phyloP scores from a whole-genome alignment of 1,140 invertebrate species.

The Drosophila arizonae region DNA sequence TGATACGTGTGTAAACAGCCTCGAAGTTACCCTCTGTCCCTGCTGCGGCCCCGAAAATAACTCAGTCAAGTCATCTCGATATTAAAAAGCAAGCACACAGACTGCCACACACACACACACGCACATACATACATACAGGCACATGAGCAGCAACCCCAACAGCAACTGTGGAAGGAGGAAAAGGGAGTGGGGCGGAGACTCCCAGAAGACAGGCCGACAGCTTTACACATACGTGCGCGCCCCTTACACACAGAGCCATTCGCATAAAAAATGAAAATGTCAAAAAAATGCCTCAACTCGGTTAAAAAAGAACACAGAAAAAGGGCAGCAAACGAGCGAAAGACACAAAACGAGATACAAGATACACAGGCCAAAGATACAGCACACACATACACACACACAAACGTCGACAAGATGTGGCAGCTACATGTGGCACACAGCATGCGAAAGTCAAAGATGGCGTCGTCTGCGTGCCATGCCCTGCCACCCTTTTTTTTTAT shows the following conservation, averaged over 20 bases:
- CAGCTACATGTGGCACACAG: conserved; percentile 19
- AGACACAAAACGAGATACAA: conserved; percentile 40
- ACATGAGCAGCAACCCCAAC: conserved; percentile 18
- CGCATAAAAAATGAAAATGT: conserved; percentile 65
- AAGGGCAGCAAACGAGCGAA: conserved; percentile 23
- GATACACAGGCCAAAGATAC: conserved; percentile 33
- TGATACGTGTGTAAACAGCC: conserved; percentile 13
- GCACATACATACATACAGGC: conserved; percentile 19
- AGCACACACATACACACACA: neutral
- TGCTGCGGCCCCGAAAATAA: conserved; percentile 46
- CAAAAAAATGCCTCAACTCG: conserved; percentile 54
- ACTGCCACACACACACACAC: conserved; percentile 20
- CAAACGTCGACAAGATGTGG: neutral
- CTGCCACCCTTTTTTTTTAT: conserved; percentile 46
- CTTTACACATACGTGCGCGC: conserved; percentile 53
- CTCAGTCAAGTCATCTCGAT: conserved; percentile 58
- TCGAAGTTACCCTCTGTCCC: conserved; percentile 24
- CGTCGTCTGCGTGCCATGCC: conserved; percentile 23
- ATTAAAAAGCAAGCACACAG: conserved; percentile 52
- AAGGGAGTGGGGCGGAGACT: neutral
- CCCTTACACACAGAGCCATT: conserved; percentile 22
- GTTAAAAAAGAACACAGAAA: conserved; percentile 47
- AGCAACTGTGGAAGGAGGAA: neutral
- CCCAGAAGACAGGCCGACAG: conserved; percentile 31
- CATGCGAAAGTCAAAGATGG: conserved; percentile 47